Evolutionary conservation across 1,140 invertebrate species (phyloP).

Genomic region (Thaumetopoea pityocampa): DNA sequence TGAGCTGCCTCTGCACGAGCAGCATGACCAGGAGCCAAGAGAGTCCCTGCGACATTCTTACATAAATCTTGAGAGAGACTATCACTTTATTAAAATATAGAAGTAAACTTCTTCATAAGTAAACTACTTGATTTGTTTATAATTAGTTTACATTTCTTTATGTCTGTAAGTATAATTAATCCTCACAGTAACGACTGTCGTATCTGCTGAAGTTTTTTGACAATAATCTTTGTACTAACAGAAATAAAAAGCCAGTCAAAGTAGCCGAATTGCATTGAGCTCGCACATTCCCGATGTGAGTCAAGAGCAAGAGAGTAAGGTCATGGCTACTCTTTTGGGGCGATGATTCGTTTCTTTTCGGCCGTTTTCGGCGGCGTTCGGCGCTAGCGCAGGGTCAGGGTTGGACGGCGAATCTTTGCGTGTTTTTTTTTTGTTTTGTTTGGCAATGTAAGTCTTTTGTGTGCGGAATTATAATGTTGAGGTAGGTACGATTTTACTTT

Average conservation of each 20-base stretch:
- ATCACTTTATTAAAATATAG: no score
- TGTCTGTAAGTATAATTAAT: no score
- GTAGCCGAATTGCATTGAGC: slow-evolving; percentile 51
- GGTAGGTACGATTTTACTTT: no score
- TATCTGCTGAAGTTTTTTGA: no score
- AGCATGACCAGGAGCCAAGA: no score
- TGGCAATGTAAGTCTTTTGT: slow-evolving; percentile 5
- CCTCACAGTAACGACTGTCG: no score
- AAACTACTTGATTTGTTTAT: no score
- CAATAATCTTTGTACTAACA: slow-evolving; percentile 35
- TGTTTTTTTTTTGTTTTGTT: slow-evolving; percentile 20
- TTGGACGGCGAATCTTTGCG: slow-evolving; percentile 22
- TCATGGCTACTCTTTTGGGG: slow-evolving; percentile 47
- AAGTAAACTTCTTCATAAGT: no score
- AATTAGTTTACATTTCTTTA: no score
- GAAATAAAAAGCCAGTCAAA: slow-evolving; percentile 45
- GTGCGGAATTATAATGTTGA: slow-evolving; percentile 17
- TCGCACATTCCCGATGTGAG: slow-evolving; percentile 29
- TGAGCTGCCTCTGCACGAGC: no score
- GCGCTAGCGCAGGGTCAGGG: slow-evolving; percentile 29
- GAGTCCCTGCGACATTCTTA: no score
- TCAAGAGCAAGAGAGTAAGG: slow-evolving; percentile 51
- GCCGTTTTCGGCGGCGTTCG: slow-evolving; percentile 43
- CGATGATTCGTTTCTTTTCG: slow-evolving; percentile 32
- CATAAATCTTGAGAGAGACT: no score